Conservation (phyloP, 2,113 vertebrate species). For the Sphaerodactylus townsendi region DNA sequence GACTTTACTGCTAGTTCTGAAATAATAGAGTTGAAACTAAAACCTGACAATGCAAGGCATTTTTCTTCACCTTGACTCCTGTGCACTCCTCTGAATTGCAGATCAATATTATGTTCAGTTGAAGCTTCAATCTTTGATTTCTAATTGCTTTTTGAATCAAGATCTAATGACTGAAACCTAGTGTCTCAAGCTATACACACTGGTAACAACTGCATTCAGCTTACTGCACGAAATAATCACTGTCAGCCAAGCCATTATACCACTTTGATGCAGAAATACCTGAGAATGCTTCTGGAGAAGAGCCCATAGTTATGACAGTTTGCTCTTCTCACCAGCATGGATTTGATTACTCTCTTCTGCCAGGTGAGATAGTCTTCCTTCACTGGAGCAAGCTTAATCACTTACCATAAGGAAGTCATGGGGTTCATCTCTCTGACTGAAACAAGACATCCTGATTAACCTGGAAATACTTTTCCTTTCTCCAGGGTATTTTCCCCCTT, state of each 20-base stretch:
- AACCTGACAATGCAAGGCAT: too few species aligned
- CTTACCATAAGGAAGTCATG: too few species aligned
- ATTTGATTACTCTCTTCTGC: too few species aligned
- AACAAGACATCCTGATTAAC: neutral
- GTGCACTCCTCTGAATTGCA: too few species aligned
- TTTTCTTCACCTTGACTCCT: neutral
- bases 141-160: constrained; percentile 7
- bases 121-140: neutral
- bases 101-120: neutral
- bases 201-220: constrained; percentile 12
- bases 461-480: neutral
- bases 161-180: constrained; percentile 17
- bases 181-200: neutral
- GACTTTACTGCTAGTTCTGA: too few species aligned
- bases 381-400: too few species aligned
- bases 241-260: neutral
- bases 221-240: neutral
- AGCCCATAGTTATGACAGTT: neutral
- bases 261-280: neutral
- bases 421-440: too few species aligned
- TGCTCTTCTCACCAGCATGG: too few species aligned
- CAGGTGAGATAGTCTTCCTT: too few species aligned
- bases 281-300: accelerated
- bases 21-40: neutral
- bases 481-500: neutral